A percentile compares a stretch with the other conserved stretches of the same genome.
phyloP scores from a whole-genome alignment of 2,888 invertebrate genomes.

The Callyntrura sp. region DNA sequence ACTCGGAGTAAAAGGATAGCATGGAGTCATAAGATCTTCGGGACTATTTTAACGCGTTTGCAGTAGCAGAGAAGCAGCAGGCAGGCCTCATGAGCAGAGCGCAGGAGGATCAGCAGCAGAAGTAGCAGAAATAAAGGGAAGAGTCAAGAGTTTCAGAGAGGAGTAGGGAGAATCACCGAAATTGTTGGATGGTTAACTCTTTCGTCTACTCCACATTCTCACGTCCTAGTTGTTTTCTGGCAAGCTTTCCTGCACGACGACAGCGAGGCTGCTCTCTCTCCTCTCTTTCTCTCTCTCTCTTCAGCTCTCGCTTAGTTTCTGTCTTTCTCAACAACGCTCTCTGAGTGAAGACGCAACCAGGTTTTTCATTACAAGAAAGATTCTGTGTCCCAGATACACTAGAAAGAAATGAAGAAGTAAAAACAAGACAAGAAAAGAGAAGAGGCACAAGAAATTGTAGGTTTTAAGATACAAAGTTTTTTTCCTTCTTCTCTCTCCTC shows the following conservation, averaged over 20 bases:
- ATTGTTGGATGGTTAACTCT: conserved; percentile 78
- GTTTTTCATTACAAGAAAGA: conserved; percentile 38
- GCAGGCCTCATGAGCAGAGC: conserved; percentile 26
- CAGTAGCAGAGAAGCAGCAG: conserved; percentile 26
- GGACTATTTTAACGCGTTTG: conserved; percentile 52
- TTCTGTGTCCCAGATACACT: conserved; percentile 63
- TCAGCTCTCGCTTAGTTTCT: neutral
- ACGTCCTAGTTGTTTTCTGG: conserved; percentile 84
- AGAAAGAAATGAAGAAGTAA: conserved; percentile 36
- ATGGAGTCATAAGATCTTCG: conserved; percentile 62
- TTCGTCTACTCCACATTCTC: conserved; percentile 80
- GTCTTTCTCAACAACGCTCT: conserved; percentile 28
- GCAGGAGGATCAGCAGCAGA: conserved; percentile 50
- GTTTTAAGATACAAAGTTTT: neutral
- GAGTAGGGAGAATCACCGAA: conserved; percentile 69
- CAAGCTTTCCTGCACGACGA: conserved; percentile 83
- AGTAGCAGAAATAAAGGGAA: conserved; percentile 34
- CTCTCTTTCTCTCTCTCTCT: conserved; percentile 43
- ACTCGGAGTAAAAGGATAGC: conserved; percentile 31
- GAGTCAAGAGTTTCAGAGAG: conserved; percentile 10
- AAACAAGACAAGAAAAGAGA: conserved; percentile 34
- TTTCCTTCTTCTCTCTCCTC: neutral
- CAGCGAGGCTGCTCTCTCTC: conserved; percentile 79
- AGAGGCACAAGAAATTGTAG: conserved; percentile 11
- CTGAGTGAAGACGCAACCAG: conserved; percentile 31